Base-by-base conservation (phyloP, 1,140 invertebrate genomes). In the Trichonephila clavata region DNA sequence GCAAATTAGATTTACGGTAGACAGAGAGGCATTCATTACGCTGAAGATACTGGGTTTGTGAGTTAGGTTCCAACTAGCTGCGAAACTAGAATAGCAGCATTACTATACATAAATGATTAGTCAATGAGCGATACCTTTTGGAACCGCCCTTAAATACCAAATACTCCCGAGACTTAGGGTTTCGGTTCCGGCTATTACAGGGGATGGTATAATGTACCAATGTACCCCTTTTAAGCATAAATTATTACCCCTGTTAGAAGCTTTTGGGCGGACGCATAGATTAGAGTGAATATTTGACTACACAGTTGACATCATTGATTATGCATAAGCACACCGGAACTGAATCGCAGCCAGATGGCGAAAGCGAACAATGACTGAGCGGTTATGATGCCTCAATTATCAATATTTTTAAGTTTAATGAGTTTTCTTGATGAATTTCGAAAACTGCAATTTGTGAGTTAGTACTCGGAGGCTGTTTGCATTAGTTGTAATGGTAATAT, bases 71-170 rank as follows among this genome's bases (percentile, higher is more conserved):
- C 13, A 77, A 6, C 71, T 16, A 16, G 5, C 71, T 32, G 27
- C 27, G 3, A 32, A 39, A 10, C 86, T 63, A 16, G 20, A 87
- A 87, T 63, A 39, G 27, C 60, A 20, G 86, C 24, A 59, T 89
- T 89, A 89, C 87, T 77, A 89, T 89, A 14, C 65, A 89, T 89
- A 89, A 89, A 89, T 89, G 87, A 89, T 89, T 39, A 87, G 61
- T 39, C 86, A 39, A 24, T 63, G 86, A 27, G 63, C 27, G 86
- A 87, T 87, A 87, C 86, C 50, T 87, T 57, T 87, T n/a, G 50
- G 50, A 63, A 39, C 60, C 86, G 61, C 86, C 86, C 86, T 87
- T 87, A 87, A 87, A 87, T 87, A 87, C 86, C 50, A 24, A 87
- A 87, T 87, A 65, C 86, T 84, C 83, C 20, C 13, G 83, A 50